phyloP scores from a whole-genome alignment of 2,797 vertebrate species.

The Galagoides demidoff region DNA sequence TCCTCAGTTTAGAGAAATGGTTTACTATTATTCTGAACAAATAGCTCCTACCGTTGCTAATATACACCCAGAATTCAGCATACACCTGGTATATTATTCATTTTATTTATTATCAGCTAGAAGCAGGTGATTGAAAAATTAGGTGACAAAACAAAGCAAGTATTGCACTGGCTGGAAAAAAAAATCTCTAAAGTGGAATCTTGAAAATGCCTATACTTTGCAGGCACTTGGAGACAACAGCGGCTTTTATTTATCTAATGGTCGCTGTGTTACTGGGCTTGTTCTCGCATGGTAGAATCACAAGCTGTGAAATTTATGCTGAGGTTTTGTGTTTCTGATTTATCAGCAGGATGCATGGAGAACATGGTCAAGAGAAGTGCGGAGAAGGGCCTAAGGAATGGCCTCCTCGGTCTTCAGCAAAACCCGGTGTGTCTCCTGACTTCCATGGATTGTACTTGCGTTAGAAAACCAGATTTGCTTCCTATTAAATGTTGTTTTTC shows the following conservation, averaged over 20 bases:
- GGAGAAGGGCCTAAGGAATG: neutral
- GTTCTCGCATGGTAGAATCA: conserved; percentile 10
- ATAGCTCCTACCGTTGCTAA: conserved; percentile 62
- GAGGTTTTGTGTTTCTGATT: conserved; percentile 46
- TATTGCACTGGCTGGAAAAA: neutral
- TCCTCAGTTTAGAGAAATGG: conserved; percentile 77
- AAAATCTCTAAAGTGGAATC: conserved; percentile 57
- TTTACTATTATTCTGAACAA: conserved; percentile 73
- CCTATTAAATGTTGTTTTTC: neutral
- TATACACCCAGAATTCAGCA: conserved; percentile 32
- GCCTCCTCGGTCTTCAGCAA: neutral
- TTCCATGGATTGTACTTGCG: neutral
- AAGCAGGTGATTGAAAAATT: conserved; percentile 74
- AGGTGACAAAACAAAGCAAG: conserved; percentile 71
- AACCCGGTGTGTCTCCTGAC: neutral
- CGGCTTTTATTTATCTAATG: conserved; percentile 39
- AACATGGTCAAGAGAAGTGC: conserved; percentile 28
- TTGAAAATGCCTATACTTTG: conserved; percentile 46
- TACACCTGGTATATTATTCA: conserved; percentile 41
- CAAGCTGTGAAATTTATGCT: conserved; percentile 42
- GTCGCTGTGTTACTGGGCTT: neutral
- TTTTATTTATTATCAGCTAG: conserved; percentile 62
- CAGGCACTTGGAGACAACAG: neutral
- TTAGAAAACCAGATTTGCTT: conserved; percentile 25
- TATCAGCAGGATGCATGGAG: conserved; percentile 9